Evolutionary conservation across 2,113 vertebrate genomes (phyloP).

Genomic region (Amphilophus citrinellus): DNA sequence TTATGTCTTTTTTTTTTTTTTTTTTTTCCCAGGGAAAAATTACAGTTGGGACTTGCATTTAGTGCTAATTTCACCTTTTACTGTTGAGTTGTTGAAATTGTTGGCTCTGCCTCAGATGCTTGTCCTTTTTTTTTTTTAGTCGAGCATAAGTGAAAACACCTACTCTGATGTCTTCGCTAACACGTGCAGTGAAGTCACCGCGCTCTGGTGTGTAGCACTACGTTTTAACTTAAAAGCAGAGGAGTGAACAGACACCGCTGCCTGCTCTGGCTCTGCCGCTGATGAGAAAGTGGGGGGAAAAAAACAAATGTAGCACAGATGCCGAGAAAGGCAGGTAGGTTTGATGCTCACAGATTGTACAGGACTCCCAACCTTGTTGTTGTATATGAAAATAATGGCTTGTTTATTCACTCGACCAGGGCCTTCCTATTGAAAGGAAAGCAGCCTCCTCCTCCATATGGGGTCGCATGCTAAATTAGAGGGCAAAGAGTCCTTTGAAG

Average conservation of each 20-base stretch:
- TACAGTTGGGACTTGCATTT: slow-evolving; percentile 63
- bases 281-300: slow-evolving; percentile 50
- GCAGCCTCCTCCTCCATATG: slow-evolving; percentile 21
- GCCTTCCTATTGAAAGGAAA: slow-evolving; percentile 55
- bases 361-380: slow-evolving; percentile 15
- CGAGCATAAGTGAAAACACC: slow-evolving; percentile 67
- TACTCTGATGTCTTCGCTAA: slow-evolving; percentile 76
- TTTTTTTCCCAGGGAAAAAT: slow-evolving; percentile 42
- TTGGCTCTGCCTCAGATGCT: slow-evolving; percentile 50
- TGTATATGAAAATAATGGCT: slow-evolving; percentile 42
- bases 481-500: slow-evolving; percentile 46
- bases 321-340: slow-evolving; percentile 48
- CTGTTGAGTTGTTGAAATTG: slow-evolving; percentile 54
- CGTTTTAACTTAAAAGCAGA: slow-evolving; percentile 70
- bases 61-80: slow-evolving; percentile 63
- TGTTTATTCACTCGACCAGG: slow-evolving; percentile 59
- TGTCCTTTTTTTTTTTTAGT: slow-evolving; percentile 35
- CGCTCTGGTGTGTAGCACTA: slow-evolving; percentile 47
- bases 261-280: slow-evolving; percentile 40
- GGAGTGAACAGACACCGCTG: slow-evolving; percentile 52
- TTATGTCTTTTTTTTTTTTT: slow-evolving; percentile 48
- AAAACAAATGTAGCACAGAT: slow-evolving; percentile 49
- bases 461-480: slow-evolving; percentile 47
- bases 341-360: slow-evolving; percentile 30
- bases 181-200: slow-evolving; percentile 64